phyloP scores from a whole-genome alignment of 1,140 invertebrate species.

The Orchestia grillus region DNA sequence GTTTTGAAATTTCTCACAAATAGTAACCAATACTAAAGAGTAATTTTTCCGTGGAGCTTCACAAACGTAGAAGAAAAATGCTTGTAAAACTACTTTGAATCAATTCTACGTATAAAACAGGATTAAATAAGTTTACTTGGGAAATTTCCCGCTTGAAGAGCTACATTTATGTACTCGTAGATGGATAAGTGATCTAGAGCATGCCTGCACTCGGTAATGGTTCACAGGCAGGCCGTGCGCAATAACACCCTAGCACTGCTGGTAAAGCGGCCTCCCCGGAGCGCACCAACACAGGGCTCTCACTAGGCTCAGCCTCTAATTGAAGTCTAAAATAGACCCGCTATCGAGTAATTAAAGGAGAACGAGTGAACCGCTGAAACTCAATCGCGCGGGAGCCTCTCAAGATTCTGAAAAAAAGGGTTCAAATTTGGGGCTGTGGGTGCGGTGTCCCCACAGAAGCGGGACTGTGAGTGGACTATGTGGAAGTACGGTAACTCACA shows the following conservation, averaged over 20 bases:
- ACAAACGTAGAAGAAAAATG: too few species aligned
- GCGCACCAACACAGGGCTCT: background rate
- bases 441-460: too few species aligned
- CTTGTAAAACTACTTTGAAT: too few species aligned
- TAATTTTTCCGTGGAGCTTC: too few species aligned
- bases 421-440: background rate
- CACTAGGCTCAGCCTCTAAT: background rate
- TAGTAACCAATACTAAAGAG: too few species aligned
- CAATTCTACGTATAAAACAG: too few species aligned
- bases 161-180: too few species aligned
- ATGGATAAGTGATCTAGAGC: background rate
- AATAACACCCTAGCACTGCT: background rate
- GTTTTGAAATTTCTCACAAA: too few species aligned
- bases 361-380: background rate
- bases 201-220: background rate
- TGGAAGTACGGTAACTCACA: background rate
- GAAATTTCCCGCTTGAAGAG: too few species aligned
- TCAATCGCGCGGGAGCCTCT: background rate
- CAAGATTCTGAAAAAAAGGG: background rate
- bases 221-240: background rate
- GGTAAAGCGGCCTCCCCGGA: background rate
- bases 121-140: too few species aligned
- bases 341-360: constrained; percentile 8
- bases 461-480: background rate
- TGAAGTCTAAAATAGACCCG: background rate